Evolutionary conservation across 1,140 invertebrate genomes (phyloP), one percentile per base, ranked within the genome.

Genomic region (Bombus ignitus): DNA sequence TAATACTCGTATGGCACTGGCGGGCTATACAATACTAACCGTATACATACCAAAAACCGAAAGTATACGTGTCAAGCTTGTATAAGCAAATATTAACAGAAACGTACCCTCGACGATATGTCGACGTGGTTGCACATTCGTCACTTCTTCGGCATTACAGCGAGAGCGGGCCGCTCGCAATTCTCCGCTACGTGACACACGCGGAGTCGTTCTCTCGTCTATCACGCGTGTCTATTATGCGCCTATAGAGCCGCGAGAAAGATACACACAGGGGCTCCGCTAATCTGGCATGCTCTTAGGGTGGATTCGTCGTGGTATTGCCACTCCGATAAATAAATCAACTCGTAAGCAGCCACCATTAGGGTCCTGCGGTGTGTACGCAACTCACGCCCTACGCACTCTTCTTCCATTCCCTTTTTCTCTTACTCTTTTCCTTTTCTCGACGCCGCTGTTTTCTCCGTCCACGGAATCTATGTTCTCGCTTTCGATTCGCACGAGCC

Each of bases 281-380:
- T 91, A 91, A 91, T 91, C 90, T 88, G 90, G 81, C 81, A 47
- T 84, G 90, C 90, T 91, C 88, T 88, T 88, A 89, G 91, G 91
- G 91, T 88, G 87, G 71, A 92, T 92, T 89, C 91, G 91, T 87
- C 91, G 91, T 83, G 91, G 91, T 89, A 91, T 90, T 89, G 91
- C 90, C 90, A 89, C 91, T 89, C 83, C 83, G 91, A 92, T 92
- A 92, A 92, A 92, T 92, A 92, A 92, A 92, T 92, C 91, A 92
- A 90, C 91, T 89, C 91, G 89, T 92, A 92, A 92, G 91, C 91
- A 92, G 91, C 87, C 84, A 87, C 88, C 88, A 91, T 91, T 91
- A 91, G 90, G 90, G 90, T 83, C 32, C 87, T 91, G 90, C 71
- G 90, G 90, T 53, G 90, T 91, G 90, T 91, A 91, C 77, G 87